Percentiles rank a stretch among this genome's conserved stretches.
Conservation (phyloP, 2,113 vertebrate species). For the Epinephelus fuscoguttatus region DNA sequence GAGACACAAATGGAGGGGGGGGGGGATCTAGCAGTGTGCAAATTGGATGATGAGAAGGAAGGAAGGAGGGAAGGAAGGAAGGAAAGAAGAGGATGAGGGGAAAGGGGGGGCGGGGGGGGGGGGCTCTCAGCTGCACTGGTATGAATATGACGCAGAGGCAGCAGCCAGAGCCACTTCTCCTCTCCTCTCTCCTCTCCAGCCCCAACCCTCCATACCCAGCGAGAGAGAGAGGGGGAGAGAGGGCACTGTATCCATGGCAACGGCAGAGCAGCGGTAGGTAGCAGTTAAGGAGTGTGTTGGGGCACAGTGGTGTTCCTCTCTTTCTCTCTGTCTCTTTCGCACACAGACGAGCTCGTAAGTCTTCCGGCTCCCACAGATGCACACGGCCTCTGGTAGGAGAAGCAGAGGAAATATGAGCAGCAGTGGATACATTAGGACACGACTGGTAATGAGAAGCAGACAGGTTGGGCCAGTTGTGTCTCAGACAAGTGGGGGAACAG, state of each 20-base stretch:
- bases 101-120: conserved; percentile 34
- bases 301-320: conserved; percentile 78
- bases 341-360: conserved; percentile 44
- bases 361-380: conserved; percentile 48
- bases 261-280: conserved; percentile 84
- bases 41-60: conserved; percentile 77
- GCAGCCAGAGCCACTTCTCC: conserved; percentile 84
- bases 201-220: conserved; percentile 80
- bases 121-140: conserved; percentile 83
- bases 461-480: conserved; percentile 33
- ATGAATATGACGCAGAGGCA: conserved; percentile 88
- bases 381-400: conserved; percentile 17
- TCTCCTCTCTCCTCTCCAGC: conserved; percentile 71
- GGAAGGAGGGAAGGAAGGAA: conserved; percentile 63
- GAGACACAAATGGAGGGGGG: conserved; percentile 65
- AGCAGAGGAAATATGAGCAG: conserved; percentile 23
- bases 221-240: conserved; percentile 66
- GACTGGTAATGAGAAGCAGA: conserved; percentile 56
- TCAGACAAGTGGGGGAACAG: conserved; percentile 23
- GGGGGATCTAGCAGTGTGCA: conserved; percentile 65
- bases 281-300: conserved; percentile 79
- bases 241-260: conserved; percentile 89
- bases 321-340: conserved; percentile 57
- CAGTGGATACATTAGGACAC: conserved; percentile 19
- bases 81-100: conserved; percentile 18